Conservation (phyloP, 2,888 invertebrate species). For the Vesta saturnalis region DNA sequence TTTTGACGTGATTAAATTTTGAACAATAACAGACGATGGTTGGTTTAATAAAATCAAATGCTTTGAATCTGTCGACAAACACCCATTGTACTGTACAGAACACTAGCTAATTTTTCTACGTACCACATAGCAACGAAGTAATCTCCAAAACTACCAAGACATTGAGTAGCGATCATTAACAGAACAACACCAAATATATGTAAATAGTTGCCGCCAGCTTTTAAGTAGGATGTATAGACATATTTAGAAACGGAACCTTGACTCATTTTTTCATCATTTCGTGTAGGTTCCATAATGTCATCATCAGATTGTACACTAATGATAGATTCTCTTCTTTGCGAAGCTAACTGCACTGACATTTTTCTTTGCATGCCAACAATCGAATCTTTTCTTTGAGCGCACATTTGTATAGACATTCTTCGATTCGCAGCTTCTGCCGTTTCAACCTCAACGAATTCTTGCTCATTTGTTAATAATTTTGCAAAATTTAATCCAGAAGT, state of each 20-base stretch:
- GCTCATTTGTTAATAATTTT: slow-evolving; percentile 53
- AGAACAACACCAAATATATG: slow-evolving; percentile 69
- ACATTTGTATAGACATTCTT: slow-evolving; percentile 12
- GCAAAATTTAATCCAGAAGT: slow-evolving; percentile 79
- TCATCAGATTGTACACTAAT: slow-evolving; percentile 48
- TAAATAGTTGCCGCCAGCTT: slow-evolving; percentile 77
- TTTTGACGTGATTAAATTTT: too few species aligned
- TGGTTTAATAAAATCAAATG: slow-evolving; percentile 38
- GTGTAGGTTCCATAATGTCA: slow-evolving; percentile 55
- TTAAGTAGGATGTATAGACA: slow-evolving; percentile 77
- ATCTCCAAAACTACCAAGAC: slow-evolving; percentile 79
- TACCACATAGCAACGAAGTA: slow-evolving; percentile 85
- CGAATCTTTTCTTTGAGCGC: slow-evolving; percentile 63
- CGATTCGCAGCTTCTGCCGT: background rate
- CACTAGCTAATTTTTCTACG: too few species aligned
- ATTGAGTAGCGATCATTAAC: slow-evolving; percentile 75
- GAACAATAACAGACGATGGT: slow-evolving; percentile 39
- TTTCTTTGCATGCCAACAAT: slow-evolving; percentile 65
- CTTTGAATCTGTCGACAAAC: too few species aligned
- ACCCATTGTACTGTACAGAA: too few species aligned
- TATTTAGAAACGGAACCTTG: slow-evolving; percentile 67
- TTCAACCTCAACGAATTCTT: background rate
- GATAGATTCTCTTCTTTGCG: background rate
- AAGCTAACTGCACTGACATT: slow-evolving; percentile 43
- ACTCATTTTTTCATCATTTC: slow-evolving; percentile 69